Conservation (phyloP, 2,113 vertebrate species). For the Ptilonorhynchus violaceus region DNA sequence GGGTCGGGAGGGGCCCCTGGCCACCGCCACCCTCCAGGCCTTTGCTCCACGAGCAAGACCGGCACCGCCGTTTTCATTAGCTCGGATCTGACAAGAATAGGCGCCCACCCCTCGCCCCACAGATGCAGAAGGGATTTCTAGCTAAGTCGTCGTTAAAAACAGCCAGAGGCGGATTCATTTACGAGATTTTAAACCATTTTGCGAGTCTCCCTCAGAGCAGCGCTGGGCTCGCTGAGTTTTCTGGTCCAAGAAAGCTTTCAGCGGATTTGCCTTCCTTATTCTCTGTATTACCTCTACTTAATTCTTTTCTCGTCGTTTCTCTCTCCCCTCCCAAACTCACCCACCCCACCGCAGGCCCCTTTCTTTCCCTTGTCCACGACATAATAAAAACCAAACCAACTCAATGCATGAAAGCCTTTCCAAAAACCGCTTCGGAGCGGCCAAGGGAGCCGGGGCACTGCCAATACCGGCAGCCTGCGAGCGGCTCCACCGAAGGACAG, state of each 20-base stretch:
- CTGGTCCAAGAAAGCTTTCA: constrained; percentile 47
- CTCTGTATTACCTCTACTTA: constrained; percentile 50
- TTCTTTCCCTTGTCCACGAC: neutral
- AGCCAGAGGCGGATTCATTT: neutral
- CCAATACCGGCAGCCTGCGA: neutral
- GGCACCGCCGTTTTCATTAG: neutral
- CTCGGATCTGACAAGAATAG: neutral
- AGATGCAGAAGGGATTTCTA: neutral
- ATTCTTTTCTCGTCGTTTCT: constrained; percentile 4
- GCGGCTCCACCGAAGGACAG: neutral
- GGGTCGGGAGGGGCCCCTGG: neutral
- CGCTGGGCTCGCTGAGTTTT: neutral
- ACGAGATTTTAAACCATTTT: neutral
- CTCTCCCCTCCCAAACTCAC: neutral
- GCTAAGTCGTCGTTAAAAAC: neutral
- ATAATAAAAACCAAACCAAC: constrained; percentile 56
- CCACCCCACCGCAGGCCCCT: neutral
- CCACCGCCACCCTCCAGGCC: neutral
- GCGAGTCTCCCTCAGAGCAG: neutral
- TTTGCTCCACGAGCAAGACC: neutral
- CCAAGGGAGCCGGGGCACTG: neutral
- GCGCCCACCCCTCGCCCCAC: neutral
- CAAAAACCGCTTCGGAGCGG: neutral
- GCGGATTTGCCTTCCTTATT: neutral
- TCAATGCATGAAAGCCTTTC: neutral